Evolutionary conservation across 2,113 vertebrate genomes (phyloP).

Genomic region (Pangasianodon gigas): DNA sequence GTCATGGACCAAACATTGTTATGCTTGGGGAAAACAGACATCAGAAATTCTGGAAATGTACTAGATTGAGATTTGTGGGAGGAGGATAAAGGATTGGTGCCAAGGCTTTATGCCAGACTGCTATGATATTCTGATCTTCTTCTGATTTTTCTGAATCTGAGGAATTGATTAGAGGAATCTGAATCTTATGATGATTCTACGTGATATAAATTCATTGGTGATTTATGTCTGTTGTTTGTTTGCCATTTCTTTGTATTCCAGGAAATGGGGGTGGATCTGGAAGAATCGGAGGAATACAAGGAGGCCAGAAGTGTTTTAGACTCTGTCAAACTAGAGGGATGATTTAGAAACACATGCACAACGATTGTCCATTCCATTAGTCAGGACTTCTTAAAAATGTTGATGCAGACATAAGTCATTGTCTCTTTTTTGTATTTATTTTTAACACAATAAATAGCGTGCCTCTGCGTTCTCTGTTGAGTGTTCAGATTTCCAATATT

Average conservation of each 20-base stretch:
- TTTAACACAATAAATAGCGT: slow-evolving; percentile 52
- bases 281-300: slow-evolving; percentile 88
- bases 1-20: not conserved
- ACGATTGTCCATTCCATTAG: slow-evolving; percentile 77
- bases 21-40: not conserved
- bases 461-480: slow-evolving; percentile 48
- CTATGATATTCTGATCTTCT: not conserved
- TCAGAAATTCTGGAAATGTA: not conserved
- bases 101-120: not conserved
- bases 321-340: slow-evolving; percentile 90
- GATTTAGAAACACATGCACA: slow-evolving; percentile 56
- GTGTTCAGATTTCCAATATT: slow-evolving; percentile 47
- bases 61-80: not conserved
- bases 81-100: not conserved
- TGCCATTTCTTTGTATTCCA: slow-evolving; percentile 66
- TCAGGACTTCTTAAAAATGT: slow-evolving; percentile 61
- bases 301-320: slow-evolving; percentile 84
- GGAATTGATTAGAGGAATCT: not conserved
- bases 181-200: not conserved
- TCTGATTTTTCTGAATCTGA: not conserved
- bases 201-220: not conserved
- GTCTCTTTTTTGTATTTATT: slow-evolving; percentile 54
- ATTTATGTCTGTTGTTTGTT: not conserved
- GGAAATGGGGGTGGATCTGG: slow-evolving; percentile 89
- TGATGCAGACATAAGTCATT: slow-evolving; percentile 43